phyloP scores from a whole-genome alignment of 2,113 vertebrate genomes.

The Pleuronectes platessa region DNA sequence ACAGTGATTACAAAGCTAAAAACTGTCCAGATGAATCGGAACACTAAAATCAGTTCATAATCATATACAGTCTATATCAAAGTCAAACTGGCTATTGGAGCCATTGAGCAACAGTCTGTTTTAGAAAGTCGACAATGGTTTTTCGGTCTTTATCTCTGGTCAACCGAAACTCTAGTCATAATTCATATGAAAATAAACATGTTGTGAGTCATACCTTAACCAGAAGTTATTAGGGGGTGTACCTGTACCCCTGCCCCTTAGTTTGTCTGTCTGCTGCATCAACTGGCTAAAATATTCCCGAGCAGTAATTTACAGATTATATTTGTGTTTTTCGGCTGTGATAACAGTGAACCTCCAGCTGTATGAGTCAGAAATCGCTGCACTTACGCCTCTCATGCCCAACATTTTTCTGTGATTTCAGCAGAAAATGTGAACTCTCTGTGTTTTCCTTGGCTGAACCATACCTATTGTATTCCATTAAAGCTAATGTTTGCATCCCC shows the following conservation, averaged over 20 bases:
- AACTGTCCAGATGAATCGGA: neutral
- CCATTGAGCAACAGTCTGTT: too few relatives aligned
- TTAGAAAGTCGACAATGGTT: too few relatives aligned
- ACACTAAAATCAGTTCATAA: too few relatives aligned
- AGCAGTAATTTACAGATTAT: neutral
- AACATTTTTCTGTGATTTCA: neutral
- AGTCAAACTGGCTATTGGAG: too few relatives aligned
- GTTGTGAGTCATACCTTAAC: neutral
- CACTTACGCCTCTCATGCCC: neutral
- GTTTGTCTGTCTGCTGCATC: neutral
- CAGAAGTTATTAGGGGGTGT: neutral
- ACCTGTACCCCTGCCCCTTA: neutral
- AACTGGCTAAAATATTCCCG: neutral
- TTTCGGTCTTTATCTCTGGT: too few relatives aligned
- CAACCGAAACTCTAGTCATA: neutral
- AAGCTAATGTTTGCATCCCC: constrained; percentile 33
- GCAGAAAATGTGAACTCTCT: constrained; percentile 30
- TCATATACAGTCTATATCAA: too few relatives aligned
- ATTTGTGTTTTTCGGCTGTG: neutral
- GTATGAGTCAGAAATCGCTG: neutral
- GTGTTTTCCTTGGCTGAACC: constrained; percentile 36
- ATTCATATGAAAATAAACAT: neutral
- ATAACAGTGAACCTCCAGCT: neutral
- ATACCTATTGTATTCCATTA: constrained; percentile 32
- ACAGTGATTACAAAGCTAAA: neutral